Base-by-base conservation (phyloP, 1,140 invertebrate genomes). In the Chionoecetes opilio region DNA sequence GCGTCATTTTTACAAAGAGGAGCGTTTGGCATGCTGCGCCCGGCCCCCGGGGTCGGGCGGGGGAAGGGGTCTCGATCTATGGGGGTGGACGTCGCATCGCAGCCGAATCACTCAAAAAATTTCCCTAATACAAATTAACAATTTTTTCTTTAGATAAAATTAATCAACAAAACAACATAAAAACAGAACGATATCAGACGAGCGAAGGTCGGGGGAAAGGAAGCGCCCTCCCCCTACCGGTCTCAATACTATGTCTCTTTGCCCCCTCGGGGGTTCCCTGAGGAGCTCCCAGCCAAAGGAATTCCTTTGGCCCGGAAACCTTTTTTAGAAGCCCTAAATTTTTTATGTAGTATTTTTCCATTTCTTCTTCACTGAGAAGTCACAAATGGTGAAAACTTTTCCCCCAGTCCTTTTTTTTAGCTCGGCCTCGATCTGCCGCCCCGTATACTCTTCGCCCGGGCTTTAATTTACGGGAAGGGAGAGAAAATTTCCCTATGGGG, bases 291-390 rank as follows among this genome's bases (percentile, higher is more conserved):
- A 34, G 89, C 6, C 3, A 46, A 26, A n/a, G n/a, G n/a, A n/a
- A n/a, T n/a, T 87, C 84, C n/a, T 31, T 21, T 37, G 32, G 32
- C 29, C 37, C 31, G 21, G 11, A 32, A 37, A n/a, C 34, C 32
- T 21, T 82, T 75, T 3, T 26, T 82, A 32, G 29, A 14, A 41
- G 17, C 35, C 29, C 75, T 96, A 95, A 53, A 95, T 93, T 41
- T 96, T 94, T 96, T 96, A 46, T 95, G 94, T 26, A 94, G 93
- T 96, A 96, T 94, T 96, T 96, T 29, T 95, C 93, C 93, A 96
- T 96, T 91, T 96, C 41, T 96, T 96, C 95, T 96, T 96, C 32
- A 97, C 95, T 31, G 96, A 96, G 93, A 97, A 96, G 37, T 96
- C 93, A 96, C 96, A 97, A 21, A 96, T 93, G 82, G 92, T 95